These are phyloP conservation scores for Acropternis orthonyx DNA, from an alignment of 2,797 vertebrate genomes.

Conservation along the genomic window DNA sequence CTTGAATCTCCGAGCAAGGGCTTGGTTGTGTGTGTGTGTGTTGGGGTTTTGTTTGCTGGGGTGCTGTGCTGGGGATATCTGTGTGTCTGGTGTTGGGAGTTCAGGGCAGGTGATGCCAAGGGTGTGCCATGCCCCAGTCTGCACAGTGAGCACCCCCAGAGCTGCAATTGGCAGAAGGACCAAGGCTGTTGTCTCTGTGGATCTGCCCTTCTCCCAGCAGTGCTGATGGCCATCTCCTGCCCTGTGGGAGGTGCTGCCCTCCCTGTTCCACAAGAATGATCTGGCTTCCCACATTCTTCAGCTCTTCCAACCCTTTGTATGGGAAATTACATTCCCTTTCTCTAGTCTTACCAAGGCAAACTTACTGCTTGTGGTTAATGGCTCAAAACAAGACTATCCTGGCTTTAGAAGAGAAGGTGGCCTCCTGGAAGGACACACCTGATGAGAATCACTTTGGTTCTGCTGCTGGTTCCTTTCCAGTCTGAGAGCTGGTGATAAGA, in stretches of 20 bases:
- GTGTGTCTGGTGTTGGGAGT: background rate
- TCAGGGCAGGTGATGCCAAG: background rate
- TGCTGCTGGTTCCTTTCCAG: background rate
- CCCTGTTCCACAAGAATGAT: background rate
- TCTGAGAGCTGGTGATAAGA: background rate
- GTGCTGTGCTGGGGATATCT: background rate
- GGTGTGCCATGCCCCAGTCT: accelerated
- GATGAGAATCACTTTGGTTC: background rate
- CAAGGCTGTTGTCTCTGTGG: background rate
- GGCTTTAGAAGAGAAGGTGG: background rate
- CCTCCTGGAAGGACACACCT: background rate
- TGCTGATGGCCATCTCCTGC: background rate
- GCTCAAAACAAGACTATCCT: background rate
- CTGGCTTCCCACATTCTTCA: constrained; percentile 32
- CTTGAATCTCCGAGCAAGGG: background rate
- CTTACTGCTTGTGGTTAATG: background rate
- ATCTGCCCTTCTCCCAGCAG: background rate
- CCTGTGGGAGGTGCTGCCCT: background rate
- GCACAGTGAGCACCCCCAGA: background rate
- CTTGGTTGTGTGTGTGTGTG: background rate
- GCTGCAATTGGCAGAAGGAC: background rate
- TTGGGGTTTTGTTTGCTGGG: accelerated
- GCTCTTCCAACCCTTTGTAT: background rate
- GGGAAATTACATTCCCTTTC: background rate
- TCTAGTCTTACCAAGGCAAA: background rate